Evolutionary conservation across 2,888 invertebrate species (phyloP), one percentile per base, ranked within the genome.

Genomic region (Lasiommata megera): DNA sequence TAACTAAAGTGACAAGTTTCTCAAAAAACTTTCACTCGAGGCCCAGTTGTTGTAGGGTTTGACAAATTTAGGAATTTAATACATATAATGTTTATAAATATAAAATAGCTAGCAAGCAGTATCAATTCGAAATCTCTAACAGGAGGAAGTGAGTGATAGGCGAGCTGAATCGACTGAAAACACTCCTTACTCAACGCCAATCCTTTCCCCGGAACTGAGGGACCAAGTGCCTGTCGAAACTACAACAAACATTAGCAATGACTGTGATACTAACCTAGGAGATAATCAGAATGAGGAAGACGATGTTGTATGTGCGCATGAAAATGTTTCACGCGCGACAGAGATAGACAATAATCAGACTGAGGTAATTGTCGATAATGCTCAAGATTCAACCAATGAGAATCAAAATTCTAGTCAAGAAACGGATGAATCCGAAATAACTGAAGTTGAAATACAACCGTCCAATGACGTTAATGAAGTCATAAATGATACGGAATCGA

Each of bases 231-330:
- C 61, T 84, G 82, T 76, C 73, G 85, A 84, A 85, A 82, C 80
- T 71, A 70, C 66, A 81, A 83, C 88, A 53, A 85, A 83, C 76
- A 75, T 84, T 84, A 87, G 84, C 81, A 74, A 73, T 63, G 82
- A 85, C 88, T 89, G 89, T 89, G 89, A 90, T 89, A 87, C 67
- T 86, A 85, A 82, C 84, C 78, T 88, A 85, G 85, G 87, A 68
- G 75, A 79, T 70, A 83, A 81, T 67, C 73, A 74, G 66, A 70
- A 72, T 53, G 90, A 88, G 61, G 90, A 91, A 48, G 92, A 92
- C 66, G 92, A 92, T 70, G 92, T 88, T 36, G 87, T 87, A 1
- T 88, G 88, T 72, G 88, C 84, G 48, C 83, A 84, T 62, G 84
- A 84, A 61, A 61, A 18, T 3, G 53, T 55, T 31, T 52, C 28